A percentile compares a stretch with the other conserved stretches of the same genome.
phyloP scores from a whole-genome alignment of 2,797 vertebrate species.

The Emydoidea blandingii region DNA sequence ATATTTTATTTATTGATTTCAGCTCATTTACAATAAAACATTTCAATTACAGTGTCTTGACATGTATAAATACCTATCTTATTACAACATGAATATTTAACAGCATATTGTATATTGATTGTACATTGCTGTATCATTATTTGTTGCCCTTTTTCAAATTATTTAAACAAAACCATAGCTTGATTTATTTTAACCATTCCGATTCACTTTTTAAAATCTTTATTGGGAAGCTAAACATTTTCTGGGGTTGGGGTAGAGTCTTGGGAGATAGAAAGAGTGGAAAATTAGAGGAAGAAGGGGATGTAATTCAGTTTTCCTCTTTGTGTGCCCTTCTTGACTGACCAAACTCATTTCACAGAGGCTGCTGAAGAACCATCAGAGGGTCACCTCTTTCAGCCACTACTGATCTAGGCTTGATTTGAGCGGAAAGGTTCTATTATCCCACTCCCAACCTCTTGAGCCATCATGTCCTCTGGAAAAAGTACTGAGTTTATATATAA shows the following conservation, averaged over 20 bases:
- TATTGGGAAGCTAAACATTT: not conserved
- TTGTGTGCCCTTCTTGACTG: not conserved
- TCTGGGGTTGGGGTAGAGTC: not conserved
- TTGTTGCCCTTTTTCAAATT: conserved; percentile 1
- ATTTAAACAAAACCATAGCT: not conserved
- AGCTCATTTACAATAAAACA: not conserved
- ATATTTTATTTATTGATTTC: not conserved
- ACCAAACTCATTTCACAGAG: not conserved
- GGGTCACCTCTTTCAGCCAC: not conserved
- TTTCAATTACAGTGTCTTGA: not conserved
- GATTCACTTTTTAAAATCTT: not conserved
- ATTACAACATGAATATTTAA: not conserved
- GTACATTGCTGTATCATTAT: conserved; percentile 2
- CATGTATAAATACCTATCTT: not conserved
- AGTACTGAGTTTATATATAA: not conserved
- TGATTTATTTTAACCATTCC: not conserved
- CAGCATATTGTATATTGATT: not conserved
- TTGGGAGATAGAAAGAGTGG: not conserved
- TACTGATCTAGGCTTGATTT: not conserved
- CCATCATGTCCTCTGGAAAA: not conserved
- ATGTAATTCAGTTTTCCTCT: not conserved
- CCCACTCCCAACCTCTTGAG: not conserved
- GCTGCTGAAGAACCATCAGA: not conserved
- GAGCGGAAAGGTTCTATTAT: not conserved
- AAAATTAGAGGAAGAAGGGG: not conserved